Evolutionary conservation across 2,888 invertebrate genomes (phyloP).

Genomic region (Ophonus ardosiacus): DNA sequence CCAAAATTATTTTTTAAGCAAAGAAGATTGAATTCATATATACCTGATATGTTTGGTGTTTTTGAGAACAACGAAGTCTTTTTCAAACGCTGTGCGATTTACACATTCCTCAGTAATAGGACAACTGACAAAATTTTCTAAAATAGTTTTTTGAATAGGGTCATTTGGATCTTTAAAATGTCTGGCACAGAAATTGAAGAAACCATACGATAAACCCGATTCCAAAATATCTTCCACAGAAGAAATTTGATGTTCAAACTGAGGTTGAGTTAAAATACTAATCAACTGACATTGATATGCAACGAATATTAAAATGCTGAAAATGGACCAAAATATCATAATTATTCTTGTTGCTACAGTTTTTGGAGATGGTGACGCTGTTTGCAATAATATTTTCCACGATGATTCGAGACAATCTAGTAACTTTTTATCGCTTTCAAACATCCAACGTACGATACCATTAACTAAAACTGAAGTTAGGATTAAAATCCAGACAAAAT

Average conservation of each 20-base stretch:
- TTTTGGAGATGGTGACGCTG: neutral
- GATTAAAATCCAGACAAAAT: neutral
- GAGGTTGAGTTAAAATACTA: conserved; percentile 47
- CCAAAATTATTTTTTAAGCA: too few relatives aligned
- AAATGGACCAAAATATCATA: conserved; percentile 22
- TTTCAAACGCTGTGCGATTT: conserved; percentile 42
- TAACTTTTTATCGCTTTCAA: neutral
- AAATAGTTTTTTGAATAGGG: neutral
- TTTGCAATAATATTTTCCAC: conserved; percentile 12
- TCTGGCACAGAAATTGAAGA: neutral
- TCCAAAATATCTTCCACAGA: conserved; percentile 37
- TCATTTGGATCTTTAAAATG: neutral
- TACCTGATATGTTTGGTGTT: conserved; percentile 23
- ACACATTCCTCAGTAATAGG: conserved; percentile 26
- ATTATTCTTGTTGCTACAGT: neutral
- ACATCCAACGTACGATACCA: conserved; percentile 18
- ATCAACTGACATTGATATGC: conserved; percentile 45
- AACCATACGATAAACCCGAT: conserved; percentile 10
- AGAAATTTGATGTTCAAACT: conserved; percentile 52
- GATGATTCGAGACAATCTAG: neutral
- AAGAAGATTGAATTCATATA: neutral
- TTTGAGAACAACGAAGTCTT: conserved; percentile 37
- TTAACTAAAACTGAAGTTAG: conserved; percentile 20
- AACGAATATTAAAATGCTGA: neutral
- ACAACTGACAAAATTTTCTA: neutral